A percentile compares a stretch with the other conserved stretches of the same genome.
phyloP scores from a whole-genome alignment of 2,797 vertebrate species.

The Darevskia nairensis region DNA sequence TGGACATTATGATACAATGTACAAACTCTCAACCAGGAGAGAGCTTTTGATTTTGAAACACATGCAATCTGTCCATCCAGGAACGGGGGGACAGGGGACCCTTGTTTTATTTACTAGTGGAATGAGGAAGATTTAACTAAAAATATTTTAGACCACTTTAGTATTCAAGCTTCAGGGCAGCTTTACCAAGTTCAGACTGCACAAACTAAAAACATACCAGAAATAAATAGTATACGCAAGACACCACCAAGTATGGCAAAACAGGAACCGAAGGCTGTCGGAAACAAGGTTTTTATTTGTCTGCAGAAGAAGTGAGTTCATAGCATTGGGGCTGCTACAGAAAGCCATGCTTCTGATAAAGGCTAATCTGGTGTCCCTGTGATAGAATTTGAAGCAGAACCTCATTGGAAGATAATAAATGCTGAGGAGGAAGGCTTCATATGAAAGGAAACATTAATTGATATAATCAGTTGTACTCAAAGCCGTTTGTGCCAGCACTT shows the following conservation, averaged over 20 bases:
- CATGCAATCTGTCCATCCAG: neutral
- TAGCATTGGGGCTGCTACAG: neutral
- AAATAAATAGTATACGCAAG: neutral
- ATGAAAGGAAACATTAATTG: neutral
- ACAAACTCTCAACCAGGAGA: neutral
- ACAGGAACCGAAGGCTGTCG: neutral
- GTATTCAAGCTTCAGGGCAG: neutral
- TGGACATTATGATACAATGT: slow-evolving; percentile 11
- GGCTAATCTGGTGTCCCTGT: neutral
- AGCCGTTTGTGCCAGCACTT: neutral
- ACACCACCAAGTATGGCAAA: neutral
- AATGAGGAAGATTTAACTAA: too few relatives aligned
- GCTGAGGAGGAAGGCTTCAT: neutral
- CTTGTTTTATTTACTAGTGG: too few relatives aligned
- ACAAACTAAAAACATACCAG: neutral
- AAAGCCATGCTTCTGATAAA: neutral
- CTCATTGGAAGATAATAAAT: neutral
- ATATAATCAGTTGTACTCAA: neutral
- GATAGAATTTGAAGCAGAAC: neutral
- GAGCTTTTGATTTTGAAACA: neutral
- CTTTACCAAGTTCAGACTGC: neutral
- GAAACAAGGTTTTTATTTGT: neutral
- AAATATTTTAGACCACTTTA: neutral
- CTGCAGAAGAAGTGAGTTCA: neutral
- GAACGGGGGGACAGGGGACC: too few relatives aligned